These are phyloP conservation scores for Ellobium chinense DNA, from an alignment of 2,888 invertebrate species.

Conservation along the genomic window DNA sequence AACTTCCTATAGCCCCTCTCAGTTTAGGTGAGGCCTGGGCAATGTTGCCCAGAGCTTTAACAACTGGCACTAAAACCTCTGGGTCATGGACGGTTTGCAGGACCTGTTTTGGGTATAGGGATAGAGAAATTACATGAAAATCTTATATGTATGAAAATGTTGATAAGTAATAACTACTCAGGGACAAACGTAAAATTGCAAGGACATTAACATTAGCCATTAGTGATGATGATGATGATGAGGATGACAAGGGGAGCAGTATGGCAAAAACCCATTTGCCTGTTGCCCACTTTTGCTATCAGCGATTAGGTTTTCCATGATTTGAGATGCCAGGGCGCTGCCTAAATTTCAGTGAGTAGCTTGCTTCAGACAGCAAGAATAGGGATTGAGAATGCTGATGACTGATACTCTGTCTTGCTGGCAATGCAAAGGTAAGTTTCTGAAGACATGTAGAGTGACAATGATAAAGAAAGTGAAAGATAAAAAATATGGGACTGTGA, in stretches of 20 bases:
- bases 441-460: too few species aligned
- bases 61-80: slow-evolving; percentile 69
- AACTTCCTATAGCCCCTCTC: slow-evolving; percentile 52
- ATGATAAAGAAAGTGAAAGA: too few species aligned
- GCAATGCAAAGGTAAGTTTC: too few species aligned
- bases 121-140: neutral
- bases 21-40: slow-evolving; percentile 62
- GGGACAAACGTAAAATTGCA: neutral
- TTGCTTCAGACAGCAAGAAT: too few species aligned
- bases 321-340: too few species aligned
- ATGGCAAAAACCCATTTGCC: too few species aligned
- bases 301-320: too few species aligned
- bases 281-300: too few species aligned
- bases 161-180: neutral
- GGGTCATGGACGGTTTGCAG: slow-evolving; percentile 65
- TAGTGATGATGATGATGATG: neutral
- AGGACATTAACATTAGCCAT: neutral
- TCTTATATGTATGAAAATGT: neutral
- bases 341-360: too few species aligned
- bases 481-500: too few species aligned
- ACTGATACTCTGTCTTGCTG: too few species aligned
- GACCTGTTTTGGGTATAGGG: slow-evolving; percentile 40
- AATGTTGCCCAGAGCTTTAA: slow-evolving; percentile 71
- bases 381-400: too few species aligned
- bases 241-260: neutral